Base-by-base conservation (phyloP, 2,113 vertebrate genomes). In the Albula glossodonta region DNA sequence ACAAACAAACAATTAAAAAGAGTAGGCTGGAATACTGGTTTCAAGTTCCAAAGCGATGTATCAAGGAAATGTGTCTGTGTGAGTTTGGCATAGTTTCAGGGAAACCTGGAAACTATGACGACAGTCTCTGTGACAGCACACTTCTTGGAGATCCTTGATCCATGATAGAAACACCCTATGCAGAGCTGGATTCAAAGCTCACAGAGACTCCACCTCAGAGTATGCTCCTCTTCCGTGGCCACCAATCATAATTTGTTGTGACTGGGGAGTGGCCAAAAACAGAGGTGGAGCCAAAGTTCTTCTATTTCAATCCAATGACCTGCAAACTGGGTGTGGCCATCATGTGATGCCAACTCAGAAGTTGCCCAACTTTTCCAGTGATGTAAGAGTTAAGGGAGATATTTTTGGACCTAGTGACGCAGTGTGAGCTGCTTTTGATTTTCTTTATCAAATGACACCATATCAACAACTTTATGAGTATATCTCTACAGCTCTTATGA, bases 321-420 rank as follows among this genome's bases (percentile, higher is more conserved):
- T 52, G 63, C 77, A 80, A 17, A 80, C 25, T 80, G 84, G 84
- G 49, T 13, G 77, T 79, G 84, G 31, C 19, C 48, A 17, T 17
- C 53, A 56, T 25, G 17, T 78, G 53, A 50, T 10, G n/a, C 70
- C 31, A 13, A 79, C 78, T 79, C 52, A 57, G 11, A 10, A 78
- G 83, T 60, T 79, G 12, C 70, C 48, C 41, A 79, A 25, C 48
- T 41, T 57, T 12, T 31, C 49, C 15, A 70, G 25, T 41, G 17
- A n/a, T 19, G 19, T 50, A 77, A 31, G 11, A n/a, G 74, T 31
- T 50, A 10, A 22, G 22, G n/a, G 70, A 31, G 70, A 19, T 74
- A 74, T 74, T 25, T 74, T 74, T 74, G 31, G n/a, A 74, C 10
- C 22, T 9, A 31, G 1, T 1, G 9, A 74, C 22, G 31, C 22